phyloP scores from a whole-genome alignment of 92 coral and sea anemone species.

The Porites divaricata region DNA sequence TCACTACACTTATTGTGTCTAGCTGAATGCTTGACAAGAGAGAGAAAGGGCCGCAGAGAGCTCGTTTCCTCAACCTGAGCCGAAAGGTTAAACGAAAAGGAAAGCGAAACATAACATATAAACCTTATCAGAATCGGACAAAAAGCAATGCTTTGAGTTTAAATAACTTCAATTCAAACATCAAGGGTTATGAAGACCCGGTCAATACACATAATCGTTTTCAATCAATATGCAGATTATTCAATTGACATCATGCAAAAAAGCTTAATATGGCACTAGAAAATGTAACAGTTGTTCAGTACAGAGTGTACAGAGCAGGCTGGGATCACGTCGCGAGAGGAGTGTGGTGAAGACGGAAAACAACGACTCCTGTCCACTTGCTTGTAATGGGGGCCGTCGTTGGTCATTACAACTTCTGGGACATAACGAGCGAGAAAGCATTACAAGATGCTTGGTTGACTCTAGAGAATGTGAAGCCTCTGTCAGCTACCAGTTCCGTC shows the following conservation, averaged over 20 bases:
- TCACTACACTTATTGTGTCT: neutral
- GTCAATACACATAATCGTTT: neutral
- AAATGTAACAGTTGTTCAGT: too few species aligned
- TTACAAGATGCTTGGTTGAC: neutral
- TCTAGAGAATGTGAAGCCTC: neutral
- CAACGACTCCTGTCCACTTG: too few species aligned
- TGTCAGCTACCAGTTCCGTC: neutral
- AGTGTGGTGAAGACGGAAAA: neutral
- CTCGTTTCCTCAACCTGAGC: too few species aligned
- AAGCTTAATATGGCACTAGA: neutral
- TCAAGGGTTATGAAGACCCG: neutral
- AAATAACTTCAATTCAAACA: too few species aligned
- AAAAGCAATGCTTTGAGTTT: neutral
- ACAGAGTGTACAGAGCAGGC: too few species aligned
- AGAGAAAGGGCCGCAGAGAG: too few species aligned
- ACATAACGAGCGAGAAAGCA: slow-evolving; percentile 4
- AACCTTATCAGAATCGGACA: neutral
- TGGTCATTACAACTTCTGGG: slow-evolving; percentile 5
- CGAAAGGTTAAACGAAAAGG: too few species aligned
- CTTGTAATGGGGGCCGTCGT: slow-evolving; percentile 6
- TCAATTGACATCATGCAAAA: neutral
- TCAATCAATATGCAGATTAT: neutral
- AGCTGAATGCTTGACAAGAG: neutral
- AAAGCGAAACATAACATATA: too few species aligned
- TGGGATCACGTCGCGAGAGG: too few species aligned